Conservation (phyloP, 2,888 invertebrate species). For the Strigamia transsilvanica region DNA sequence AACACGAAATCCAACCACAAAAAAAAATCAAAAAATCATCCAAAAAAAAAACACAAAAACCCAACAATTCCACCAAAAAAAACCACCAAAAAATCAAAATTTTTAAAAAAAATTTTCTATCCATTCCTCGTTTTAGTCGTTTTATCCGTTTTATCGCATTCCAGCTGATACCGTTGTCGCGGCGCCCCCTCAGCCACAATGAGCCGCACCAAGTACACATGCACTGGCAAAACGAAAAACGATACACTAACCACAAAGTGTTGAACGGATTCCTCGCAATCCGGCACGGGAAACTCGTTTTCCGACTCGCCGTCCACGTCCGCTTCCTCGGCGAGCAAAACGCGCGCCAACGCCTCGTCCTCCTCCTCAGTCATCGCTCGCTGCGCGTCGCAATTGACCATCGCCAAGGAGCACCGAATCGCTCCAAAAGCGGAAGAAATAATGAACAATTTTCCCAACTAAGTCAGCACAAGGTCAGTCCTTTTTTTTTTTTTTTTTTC, state of each 20-base stretch:
- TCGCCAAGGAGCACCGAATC: background rate
- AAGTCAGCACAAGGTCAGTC: background rate
- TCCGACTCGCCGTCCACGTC: background rate
- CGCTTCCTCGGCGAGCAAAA: background rate
- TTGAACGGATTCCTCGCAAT: background rate
- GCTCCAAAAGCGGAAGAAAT: background rate
- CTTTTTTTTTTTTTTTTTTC: background rate
- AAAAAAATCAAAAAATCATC: background rate
- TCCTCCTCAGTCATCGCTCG: background rate
- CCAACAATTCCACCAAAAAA: background rate
- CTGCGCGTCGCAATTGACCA: background rate
- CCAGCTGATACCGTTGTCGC: background rate
- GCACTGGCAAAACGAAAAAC: background rate
- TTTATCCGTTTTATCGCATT: too few relatives aligned
- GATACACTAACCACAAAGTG: background rate
- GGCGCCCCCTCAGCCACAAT: background rate
- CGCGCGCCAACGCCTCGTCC: background rate
- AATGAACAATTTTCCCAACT: slow-evolving; percentile 9
- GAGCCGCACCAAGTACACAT: slow-evolving; percentile 13
- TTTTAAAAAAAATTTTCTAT: background rate
- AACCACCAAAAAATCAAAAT: background rate
- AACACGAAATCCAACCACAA: background rate
- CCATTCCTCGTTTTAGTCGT: too few relatives aligned
- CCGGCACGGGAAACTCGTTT: background rate
- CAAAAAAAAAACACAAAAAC: background rate